Percentiles rank a stretch among this genome's conserved stretches.
These are phyloP conservation scores for Macrosteles quadrilineatus DNA, from an alignment of 1,140 invertebrate genomes.

Conservation along the genomic window DNA sequence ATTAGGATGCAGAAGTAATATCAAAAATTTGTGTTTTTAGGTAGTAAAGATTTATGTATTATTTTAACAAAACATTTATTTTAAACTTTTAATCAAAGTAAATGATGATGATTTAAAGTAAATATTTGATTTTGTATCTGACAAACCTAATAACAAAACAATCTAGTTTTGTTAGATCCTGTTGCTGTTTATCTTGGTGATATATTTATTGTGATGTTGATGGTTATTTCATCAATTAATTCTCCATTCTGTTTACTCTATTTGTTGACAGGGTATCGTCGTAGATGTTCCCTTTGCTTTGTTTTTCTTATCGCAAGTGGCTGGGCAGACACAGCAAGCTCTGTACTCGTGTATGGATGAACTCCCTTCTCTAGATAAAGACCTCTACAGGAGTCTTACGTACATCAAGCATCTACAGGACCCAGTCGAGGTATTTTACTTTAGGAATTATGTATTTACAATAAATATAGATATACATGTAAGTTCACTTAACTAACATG, in stretches of 20 bases:
- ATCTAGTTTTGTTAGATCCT: too few relatives aligned
- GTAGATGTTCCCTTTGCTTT: slow-evolving; percentile 98
- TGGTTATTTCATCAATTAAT: neutral
- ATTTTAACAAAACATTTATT: too few relatives aligned
- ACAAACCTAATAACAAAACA: too few relatives aligned
- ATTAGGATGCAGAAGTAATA: too few relatives aligned
- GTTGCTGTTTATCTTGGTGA: neutral
- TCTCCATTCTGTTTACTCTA: neutral
- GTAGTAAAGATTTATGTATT: too few relatives aligned
- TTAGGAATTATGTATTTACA: too few relatives aligned
- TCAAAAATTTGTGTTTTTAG: too few relatives aligned
- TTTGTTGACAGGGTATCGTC: slow-evolving; percentile 79
- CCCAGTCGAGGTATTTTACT: slow-evolving; percentile 84
- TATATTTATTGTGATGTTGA: neutral
- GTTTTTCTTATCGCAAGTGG: slow-evolving; percentile 96
- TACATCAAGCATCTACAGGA: slow-evolving; percentile 88
- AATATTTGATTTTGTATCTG: too few relatives aligned
- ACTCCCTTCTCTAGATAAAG: slow-evolving; percentile 92
- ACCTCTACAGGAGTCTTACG: slow-evolving; percentile 94
- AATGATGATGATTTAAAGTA: too few relatives aligned
- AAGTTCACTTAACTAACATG: too few relatives aligned
- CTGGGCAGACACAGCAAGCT: slow-evolving; percentile 89
- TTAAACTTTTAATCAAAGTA: too few relatives aligned
- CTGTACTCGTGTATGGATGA: slow-evolving; percentile 97
- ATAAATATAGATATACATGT: too few relatives aligned